phyloP scores from a whole-genome alignment of 30 jellyfish, hydroid and myxozoan genomes.

The Euphysa ruthae region DNA sequence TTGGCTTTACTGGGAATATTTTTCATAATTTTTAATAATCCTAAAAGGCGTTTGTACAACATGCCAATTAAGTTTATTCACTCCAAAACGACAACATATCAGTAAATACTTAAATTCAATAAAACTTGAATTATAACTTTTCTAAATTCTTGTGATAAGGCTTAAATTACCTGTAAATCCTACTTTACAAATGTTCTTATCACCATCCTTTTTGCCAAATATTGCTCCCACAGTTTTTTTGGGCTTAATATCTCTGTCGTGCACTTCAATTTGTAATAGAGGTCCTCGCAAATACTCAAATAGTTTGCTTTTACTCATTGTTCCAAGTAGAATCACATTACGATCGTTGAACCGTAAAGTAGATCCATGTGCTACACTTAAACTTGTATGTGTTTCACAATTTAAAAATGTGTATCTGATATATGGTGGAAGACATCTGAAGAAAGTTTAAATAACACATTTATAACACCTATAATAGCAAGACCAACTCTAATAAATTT shows the following conservation, averaged over 20 bases:
- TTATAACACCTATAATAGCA: too few species aligned
- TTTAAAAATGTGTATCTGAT: conserved; percentile 52
- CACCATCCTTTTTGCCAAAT: conserved; percentile 62
- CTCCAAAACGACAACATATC: too few species aligned
- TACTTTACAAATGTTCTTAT: conserved; percentile 41
- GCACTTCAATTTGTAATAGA: conserved; percentile 68
- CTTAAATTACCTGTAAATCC: conserved; percentile 2
- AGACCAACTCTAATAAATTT: too few species aligned
- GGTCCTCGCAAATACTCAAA: conserved; percentile 82
- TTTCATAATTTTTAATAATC: too few species aligned
- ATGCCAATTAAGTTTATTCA: too few species aligned
- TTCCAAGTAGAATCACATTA: conserved; percentile 64
- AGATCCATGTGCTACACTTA: conserved; percentile 29
- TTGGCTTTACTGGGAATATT: too few species aligned
- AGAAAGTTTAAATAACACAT: background rate
- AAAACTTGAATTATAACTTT: too few species aligned
- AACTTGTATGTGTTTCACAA: conserved; percentile 46
- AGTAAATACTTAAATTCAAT: too few species aligned
- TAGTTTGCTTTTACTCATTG: conserved; percentile 48
- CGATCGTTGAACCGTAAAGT: conserved; percentile 61
- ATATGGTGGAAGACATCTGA: conserved; percentile 71
- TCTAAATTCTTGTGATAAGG: too few species aligned
- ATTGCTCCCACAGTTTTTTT: conserved; percentile 32
- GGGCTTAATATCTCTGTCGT: conserved; percentile 67
- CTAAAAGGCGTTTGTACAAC: too few species aligned